Evolutionary conservation across 1,140 invertebrate genomes (phyloP).

Genomic region (Dinothrombium tinctorium): DNA sequence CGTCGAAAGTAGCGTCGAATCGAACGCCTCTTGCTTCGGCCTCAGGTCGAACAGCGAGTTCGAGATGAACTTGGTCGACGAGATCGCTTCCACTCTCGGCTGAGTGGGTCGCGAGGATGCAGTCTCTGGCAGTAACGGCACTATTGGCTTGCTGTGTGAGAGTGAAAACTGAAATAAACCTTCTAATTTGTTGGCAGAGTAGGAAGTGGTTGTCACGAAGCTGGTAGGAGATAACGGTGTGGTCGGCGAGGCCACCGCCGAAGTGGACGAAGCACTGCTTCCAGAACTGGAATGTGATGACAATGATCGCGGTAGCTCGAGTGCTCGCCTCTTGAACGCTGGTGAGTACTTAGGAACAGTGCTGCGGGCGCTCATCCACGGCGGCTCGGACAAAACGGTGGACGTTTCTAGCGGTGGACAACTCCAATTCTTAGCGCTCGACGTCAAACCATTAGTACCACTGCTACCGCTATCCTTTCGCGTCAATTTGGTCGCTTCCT

Average conservation of each 20-base stretch:
- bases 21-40: not conserved
- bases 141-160: conserved; percentile 13
- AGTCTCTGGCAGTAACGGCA: conserved; percentile 10
- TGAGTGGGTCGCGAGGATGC: not conserved
- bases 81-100: not conserved
- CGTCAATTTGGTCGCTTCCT: conserved; percentile 8
- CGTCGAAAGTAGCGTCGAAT: too few species aligned
- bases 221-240: not conserved
- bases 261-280: conserved; percentile 10
- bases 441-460: too few species aligned
- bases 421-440: too few species aligned
- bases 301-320: conserved; percentile 18
- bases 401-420: not conserved
- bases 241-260: conserved; percentile 12
- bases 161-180: conserved; percentile 11
- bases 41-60: not conserved
- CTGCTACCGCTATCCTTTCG: conserved; percentile 3
- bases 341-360: conserved; percentile 50
- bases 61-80: not conserved
- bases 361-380: conserved; percentile 2
- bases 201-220: not conserved
- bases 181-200: not conserved
- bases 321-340: conserved; percentile 50
- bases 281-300: conserved; percentile 8
- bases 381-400: not conserved